These are phyloP conservation scores for Allophyes oxyacanthae DNA, from an alignment of 2,888 invertebrate species.

Conservation along the genomic window DNA sequence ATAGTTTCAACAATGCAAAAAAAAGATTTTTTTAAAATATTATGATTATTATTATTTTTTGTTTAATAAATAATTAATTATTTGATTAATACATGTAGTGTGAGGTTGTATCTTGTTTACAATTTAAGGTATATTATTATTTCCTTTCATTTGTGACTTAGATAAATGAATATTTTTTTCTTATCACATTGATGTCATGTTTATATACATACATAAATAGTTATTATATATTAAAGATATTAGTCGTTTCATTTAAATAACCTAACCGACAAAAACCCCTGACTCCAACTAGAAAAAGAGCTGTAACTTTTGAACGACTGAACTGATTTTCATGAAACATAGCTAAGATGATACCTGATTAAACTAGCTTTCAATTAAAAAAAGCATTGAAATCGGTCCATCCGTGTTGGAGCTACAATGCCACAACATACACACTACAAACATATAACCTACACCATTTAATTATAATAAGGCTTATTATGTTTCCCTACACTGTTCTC, in stretches of 20 bases:
- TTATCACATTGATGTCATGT: slow-evolving; percentile 85
- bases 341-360: too few relatives aligned
- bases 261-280: too few relatives aligned
- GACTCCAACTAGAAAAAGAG: too few relatives aligned
- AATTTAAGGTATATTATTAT: slow-evolving; percentile 74
- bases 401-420: too few relatives aligned
- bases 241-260: slow-evolving; percentile 77
- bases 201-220: slow-evolving; percentile 89
- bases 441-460: too few relatives aligned
- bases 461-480: too few relatives aligned
- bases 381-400: too few relatives aligned
- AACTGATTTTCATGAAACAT: too few relatives aligned
- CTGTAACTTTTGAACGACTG: too few relatives aligned
- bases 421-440: too few relatives aligned
- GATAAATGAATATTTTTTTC: slow-evolving; percentile 86
- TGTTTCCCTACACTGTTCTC: too few relatives aligned
- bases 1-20: slow-evolving; percentile 70
- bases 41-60: slow-evolving; percentile 58
- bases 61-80: slow-evolving; percentile 56
- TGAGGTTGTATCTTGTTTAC: slow-evolving; percentile 85
- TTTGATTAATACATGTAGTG: slow-evolving; percentile 78
- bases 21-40: slow-evolving; percentile 61
- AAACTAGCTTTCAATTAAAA: too few relatives aligned
- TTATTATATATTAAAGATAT: slow-evolving; percentile 86
- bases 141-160: slow-evolving; percentile 80